These are phyloP conservation scores for Campylomormyrus tamandua DNA, from an alignment of 2,113 vertebrate species.

Conservation along the genomic window DNA sequence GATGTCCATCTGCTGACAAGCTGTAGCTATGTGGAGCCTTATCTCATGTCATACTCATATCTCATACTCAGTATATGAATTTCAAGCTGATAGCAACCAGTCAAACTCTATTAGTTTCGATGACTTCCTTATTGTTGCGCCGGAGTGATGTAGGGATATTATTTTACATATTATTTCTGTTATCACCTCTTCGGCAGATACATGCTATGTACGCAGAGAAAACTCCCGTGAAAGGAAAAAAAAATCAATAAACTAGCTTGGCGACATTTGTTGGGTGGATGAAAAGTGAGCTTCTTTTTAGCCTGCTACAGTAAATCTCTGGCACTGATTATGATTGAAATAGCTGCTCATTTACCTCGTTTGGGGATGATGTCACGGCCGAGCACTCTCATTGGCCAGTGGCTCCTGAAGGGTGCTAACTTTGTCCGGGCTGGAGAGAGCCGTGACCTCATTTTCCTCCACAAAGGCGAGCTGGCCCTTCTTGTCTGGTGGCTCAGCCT, in stretches of 20 bases:
- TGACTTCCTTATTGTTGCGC: not conserved
- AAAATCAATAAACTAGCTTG: constrained; percentile 22
- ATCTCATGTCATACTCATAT: not conserved
- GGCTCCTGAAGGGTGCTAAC: constrained; percentile 41
- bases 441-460: constrained; percentile 45
- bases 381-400: constrained; percentile 40
- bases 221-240: not conserved
- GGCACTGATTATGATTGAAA: constrained; percentile 38
- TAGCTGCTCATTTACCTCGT: constrained; percentile 43
- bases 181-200: not conserved
- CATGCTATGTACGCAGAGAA: not conserved
- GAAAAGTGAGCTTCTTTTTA: constrained; percentile 29
- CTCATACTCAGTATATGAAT: not conserved
- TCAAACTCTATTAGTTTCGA: not conserved
- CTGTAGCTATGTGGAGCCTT: not conserved
- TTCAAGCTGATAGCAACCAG: not conserved
- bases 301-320: constrained; percentile 32
- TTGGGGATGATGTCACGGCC: constrained; percentile 49
- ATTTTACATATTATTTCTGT: not conserved
- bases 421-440: constrained; percentile 31
- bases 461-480: constrained; percentile 28
- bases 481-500: constrained; percentile 29
- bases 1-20: not conserved
- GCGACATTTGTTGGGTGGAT: not conserved
- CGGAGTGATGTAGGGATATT: not conserved